Evolutionary conservation across 2,888 invertebrate genomes (phyloP), one percentile per base, ranked within the genome.

Genomic region (Oscheius sp.): DNA sequence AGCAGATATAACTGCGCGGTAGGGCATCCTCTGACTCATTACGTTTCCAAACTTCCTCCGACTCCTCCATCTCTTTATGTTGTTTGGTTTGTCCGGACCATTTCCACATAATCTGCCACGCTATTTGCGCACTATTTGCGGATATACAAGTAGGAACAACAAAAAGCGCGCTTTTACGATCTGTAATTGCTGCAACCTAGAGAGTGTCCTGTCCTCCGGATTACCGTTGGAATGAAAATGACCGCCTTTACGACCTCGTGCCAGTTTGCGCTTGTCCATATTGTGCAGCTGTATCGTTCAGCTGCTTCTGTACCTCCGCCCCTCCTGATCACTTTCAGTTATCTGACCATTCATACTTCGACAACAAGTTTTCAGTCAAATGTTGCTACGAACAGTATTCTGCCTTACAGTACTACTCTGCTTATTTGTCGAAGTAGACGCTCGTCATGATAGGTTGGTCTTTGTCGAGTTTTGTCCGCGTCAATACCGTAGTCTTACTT

Each of bases 161-260:
- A 53, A 68, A 68, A 68, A 68, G 53, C 53, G 53, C 53, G 37
- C 53, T 42, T 68, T 68, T 55, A 53, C 55, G 55, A 53, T 37
- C 42, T 55, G 68, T 68, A 68, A 68, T 68, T 68, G 68, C 68
- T 32, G 35, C 68, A 68, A 68, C 68, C 55, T 55, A 55, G 55
- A 55, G 68, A 51, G 4, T 21, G 68, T 68, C 68, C 68, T 68
- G 68, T 55, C 68, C 68, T 55, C 68, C 55, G 68, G 68, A 68
- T 68, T 68, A 68, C 68, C 68, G 68, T 68, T 68, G 68, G 55
- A 68, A 68, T 68, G 68, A 68, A 68, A 68, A 68, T 68, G 68
- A 68, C 68, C 68, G 55, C 55, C 55, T 68, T 68, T 68, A 68
- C 68, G 68, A 68, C 68, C 53, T 68, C 68, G 68, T 55, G 68